Evolutionary conservation across 2,888 invertebrate genomes (phyloP).

Genomic region (Meta bourneti): DNA sequence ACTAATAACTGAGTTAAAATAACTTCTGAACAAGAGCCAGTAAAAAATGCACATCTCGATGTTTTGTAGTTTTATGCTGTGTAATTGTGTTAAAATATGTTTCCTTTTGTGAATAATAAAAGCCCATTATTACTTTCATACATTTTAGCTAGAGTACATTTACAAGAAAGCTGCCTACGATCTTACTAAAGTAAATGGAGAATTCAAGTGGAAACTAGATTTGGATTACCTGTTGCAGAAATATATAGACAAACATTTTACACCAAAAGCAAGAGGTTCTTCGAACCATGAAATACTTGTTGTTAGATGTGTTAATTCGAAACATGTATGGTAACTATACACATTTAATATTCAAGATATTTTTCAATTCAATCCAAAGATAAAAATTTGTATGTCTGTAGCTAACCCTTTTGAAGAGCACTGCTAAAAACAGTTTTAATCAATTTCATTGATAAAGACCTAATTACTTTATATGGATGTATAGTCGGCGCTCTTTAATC

Average conservation of each 20-base stretch:
- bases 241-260: background rate
- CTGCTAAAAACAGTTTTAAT: too few relatives aligned
- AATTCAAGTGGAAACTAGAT: conserved; percentile 41
- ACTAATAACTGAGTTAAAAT: too few relatives aligned
- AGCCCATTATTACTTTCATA: background rate
- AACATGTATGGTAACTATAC: conserved; percentile 7
- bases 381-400: too few relatives aligned
- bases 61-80: too few relatives aligned
- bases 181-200: conserved; percentile 28
- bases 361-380: background rate
- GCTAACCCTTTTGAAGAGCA: too few relatives aligned
- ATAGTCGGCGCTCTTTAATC: too few relatives aligned
- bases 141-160: conserved; percentile 10
- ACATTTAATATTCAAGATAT: background rate
- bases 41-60: too few relatives aligned
- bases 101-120: too few relatives aligned
- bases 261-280: background rate
- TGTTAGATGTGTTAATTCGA: conserved; percentile 11
- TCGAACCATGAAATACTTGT: conserved; percentile 23
- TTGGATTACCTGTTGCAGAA: background rate
- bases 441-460: too few relatives aligned
- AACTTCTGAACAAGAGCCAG: too few relatives aligned
- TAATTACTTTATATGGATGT: too few relatives aligned
- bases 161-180: conserved; percentile 32
- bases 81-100: too few relatives aligned